Evolutionary conservation across 2,797 vertebrate species (phyloP), one percentile per base, ranked within the genome.

Genomic region (Periophthalmus magnuspinnatus): DNA sequence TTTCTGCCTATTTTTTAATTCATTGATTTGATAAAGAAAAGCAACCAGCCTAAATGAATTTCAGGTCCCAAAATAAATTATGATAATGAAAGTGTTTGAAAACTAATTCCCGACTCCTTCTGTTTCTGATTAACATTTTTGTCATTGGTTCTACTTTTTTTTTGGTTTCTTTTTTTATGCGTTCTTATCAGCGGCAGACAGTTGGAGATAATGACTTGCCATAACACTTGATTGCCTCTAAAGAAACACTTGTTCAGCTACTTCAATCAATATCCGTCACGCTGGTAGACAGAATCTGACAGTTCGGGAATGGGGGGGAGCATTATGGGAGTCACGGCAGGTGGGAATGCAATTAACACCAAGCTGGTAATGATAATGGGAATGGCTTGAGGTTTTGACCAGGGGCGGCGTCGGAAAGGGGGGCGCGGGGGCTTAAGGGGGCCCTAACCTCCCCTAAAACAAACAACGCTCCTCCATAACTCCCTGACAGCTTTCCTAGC

Each of bases 181-280:
- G 2, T 19, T 22, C 78, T 81, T 82, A 84, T 86, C 86, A 81
- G 78, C 70, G 67, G 64, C 72, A 82, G 81, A 79, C 84, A 89
- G 80, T 73, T 2, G 65, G 78, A 81, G 81, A 89, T 90, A 84
- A 90, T 89, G 88, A 82, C 65, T 73, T 70, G 71, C 67, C 63
- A 63, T 64, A 67, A 60, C 70, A 69, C 66, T 82, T 71, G 32
- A 67, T 57, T 82, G 73, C 66, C 67, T 55, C 61, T 69, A 78
- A 47, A 78, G 58, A 75, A 80, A 82, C 70, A 80, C 63, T 64
- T 85, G 66, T 79, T 72, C 68, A 74, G 74, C 65, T 66, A 63
- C 83, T 83, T 82, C 71, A 83, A 71, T 89, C 84, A 87, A 81
- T 81, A 86, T 81, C 72, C 74, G 83, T 81, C 77, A 65, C 76